Percentiles rank a stretch among this genome's conserved stretches.
phyloP scores from a whole-genome alignment of 92 coral and sea anemone species.

The Galaxea fascicularis region DNA sequence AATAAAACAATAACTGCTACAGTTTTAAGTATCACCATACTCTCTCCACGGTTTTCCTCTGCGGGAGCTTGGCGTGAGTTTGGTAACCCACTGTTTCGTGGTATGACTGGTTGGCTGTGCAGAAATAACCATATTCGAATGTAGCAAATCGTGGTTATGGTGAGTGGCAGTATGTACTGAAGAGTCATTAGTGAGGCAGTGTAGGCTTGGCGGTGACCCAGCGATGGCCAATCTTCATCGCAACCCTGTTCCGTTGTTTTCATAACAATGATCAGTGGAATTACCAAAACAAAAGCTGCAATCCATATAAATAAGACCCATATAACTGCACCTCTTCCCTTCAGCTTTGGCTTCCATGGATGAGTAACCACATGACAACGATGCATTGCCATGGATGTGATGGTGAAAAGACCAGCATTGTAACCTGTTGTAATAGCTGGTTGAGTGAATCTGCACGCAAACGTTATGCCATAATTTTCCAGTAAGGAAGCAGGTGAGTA shows the following conservation, averaged over 20 bases:
- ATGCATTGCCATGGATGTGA: conserved; percentile 74
- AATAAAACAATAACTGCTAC: conserved; percentile 72
- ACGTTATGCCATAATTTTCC: neutral
- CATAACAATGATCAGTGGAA: conserved; percentile 65
- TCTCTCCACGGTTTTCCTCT: conserved; percentile 65
- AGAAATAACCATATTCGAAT: conserved; percentile 65
- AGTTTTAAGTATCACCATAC: conserved; percentile 70
- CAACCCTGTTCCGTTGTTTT: conserved; percentile 40
- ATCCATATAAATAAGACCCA: conserved; percentile 67
- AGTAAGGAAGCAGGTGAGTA: conserved; percentile 48
- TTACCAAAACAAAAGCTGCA: conserved; percentile 48
- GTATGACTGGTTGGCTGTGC: conserved; percentile 42
- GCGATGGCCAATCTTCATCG: conserved; percentile 67
- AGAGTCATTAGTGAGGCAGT: conserved; percentile 35
- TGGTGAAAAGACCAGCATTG: conserved; percentile 67
- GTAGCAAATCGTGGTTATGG: conserved; percentile 76
- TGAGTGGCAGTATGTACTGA: conserved; percentile 78
- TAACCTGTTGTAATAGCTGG: conserved; percentile 54
- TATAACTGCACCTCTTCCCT: conserved; percentile 20
- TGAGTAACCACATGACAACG: conserved; percentile 67
- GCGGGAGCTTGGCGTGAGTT: neutral
- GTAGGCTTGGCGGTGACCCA: conserved; percentile 44
- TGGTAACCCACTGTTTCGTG: conserved; percentile 16
- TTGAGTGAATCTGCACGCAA: conserved; percentile 48
- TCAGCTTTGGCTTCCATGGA: conserved; percentile 67